phyloP scores from a whole-genome alignment of 2,113 vertebrate species.

The Gymnarchus niloticus region DNA sequence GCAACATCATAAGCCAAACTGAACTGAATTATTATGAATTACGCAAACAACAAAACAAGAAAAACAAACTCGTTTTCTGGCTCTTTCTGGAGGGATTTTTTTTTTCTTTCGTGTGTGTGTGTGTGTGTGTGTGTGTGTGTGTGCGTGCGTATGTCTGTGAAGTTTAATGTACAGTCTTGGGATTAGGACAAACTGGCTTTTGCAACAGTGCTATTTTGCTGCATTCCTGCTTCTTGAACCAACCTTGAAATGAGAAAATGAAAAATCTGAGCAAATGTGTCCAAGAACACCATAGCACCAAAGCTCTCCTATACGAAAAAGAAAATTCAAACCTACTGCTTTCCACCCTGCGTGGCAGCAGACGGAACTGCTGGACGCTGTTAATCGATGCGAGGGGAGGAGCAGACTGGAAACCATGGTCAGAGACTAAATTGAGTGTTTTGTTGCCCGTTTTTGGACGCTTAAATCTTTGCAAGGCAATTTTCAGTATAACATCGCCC shows the following conservation, averaged over 20 bases:
- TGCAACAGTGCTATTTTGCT: constrained; percentile 69
- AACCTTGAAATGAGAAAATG: constrained; percentile 34
- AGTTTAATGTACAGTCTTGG: constrained; percentile 71
- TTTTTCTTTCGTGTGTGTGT: too few relatives aligned
- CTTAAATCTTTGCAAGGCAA: neutral
- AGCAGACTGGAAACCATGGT: neutral
- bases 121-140: too few relatives aligned
- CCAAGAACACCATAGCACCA: constrained; percentile 69
- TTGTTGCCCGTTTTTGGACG: neutral
- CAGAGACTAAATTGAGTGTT: constrained; percentile 1
- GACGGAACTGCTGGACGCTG: constrained; percentile 26
- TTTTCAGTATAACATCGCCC: neutral
- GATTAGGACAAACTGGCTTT: constrained; percentile 69
- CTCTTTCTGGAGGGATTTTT: constrained; percentile 34
- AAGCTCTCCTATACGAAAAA: constrained; percentile 61
- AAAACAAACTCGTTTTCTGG: constrained; percentile 39
- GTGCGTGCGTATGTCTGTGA: constrained; percentile 48
- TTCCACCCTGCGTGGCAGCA: constrained; percentile 9
- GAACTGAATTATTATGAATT: constrained; percentile 26
- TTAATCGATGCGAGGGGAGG: constrained; percentile 12
- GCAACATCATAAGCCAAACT: constrained; percentile 30
- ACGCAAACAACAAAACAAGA: constrained; percentile 43
- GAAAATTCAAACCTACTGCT: constrained; percentile 23
- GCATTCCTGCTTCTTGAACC: constrained; percentile 74
- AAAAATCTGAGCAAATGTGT: constrained; percentile 77